Evolutionary conservation across 64 coral and sea anemone genomes (phyloP).

Genomic region (Montipora foliosa): DNA sequence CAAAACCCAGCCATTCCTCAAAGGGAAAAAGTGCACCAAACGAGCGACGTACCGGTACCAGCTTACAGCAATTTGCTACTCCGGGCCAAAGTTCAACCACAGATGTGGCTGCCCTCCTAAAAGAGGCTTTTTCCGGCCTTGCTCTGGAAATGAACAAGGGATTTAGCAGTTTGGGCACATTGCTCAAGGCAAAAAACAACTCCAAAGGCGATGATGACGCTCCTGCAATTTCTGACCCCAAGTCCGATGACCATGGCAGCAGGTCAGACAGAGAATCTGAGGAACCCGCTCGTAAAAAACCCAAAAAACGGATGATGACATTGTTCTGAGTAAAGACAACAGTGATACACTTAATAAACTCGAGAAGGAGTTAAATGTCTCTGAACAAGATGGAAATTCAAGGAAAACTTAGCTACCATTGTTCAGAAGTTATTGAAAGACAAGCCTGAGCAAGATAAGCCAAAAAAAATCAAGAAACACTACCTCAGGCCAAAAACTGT

Average conservation of each 20-base stretch:
- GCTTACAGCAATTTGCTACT: conserved; percentile 26
- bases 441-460: too few species aligned
- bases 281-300: background rate
- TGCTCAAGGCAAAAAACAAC: conserved; percentile 16
- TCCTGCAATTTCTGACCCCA: background rate
- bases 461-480: too few species aligned
- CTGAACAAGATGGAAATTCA: too few species aligned
- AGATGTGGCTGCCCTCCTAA: conserved; percentile 21
- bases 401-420: too few species aligned
- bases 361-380: too few species aligned
- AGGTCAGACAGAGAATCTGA: conserved; percentile 11
- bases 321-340: too few species aligned
- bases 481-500: too few species aligned
- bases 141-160: conserved; percentile 40
- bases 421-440: too few species aligned
- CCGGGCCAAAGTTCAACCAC: conserved; percentile 30
- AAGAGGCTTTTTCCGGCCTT: conserved; percentile 23
- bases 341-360: too few species aligned
- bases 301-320: too few species aligned
- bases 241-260: background rate
- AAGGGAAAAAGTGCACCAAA: background rate
- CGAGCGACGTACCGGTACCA: background rate
- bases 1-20: conserved; percentile 5
- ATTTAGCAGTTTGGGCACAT: conserved; percentile 18
- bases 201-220: background rate